Evolutionary conservation across 2,888 invertebrate genomes (phyloP), one percentile per base, ranked within the genome.

Genomic region (Ormyrus rosae): DNA sequence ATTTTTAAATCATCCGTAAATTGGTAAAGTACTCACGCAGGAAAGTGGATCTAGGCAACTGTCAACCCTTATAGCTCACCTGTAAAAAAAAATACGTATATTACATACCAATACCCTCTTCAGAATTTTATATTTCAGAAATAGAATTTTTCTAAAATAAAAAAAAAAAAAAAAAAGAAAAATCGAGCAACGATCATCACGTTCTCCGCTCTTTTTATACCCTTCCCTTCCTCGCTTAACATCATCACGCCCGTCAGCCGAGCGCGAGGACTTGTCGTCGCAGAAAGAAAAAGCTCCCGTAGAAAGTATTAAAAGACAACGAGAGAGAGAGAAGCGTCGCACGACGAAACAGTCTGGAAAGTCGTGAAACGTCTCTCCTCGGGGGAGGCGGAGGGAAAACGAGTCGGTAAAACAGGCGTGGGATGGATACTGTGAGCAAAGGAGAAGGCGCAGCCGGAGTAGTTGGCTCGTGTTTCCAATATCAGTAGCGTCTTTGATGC

Each of bases 391-490:
- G 34, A 67, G 55, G 64, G 51, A 68, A 65, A 68, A 51, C 61
- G 63, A 73, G 55, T 70, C 60, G 61, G 67, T 65, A 71, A 75
- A 69, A 73, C 63, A 81, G 69, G 55, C 61, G 11, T 0, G 63
- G 45, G 19, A 56, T 58, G 51, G 71, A 72, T 78, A 71, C 53
- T 67, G 60, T 50, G 55, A 58, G 50, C 45, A 58, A 60, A 50
- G 50, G 64, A 48, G 68, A n/a, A 56, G 53, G 70, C 19, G 58
- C 10, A 68, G 61, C 48, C 67, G 65, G 56, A 73, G 68, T 75
- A 74, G 77, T 84, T 84, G 83, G 73, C 67, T 85, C 83, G 83
- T 84, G 83, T 87, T 84, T 83, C 81, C 83, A 82, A 83, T 83
- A 83, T 83, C 82, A 82, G 81, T 80, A 78, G 77, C 75, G 78